These are phyloP conservation scores for Corvus hawaiiensis DNA, from an alignment of 2,113 vertebrate genomes.

Conservation along the genomic window DNA sequence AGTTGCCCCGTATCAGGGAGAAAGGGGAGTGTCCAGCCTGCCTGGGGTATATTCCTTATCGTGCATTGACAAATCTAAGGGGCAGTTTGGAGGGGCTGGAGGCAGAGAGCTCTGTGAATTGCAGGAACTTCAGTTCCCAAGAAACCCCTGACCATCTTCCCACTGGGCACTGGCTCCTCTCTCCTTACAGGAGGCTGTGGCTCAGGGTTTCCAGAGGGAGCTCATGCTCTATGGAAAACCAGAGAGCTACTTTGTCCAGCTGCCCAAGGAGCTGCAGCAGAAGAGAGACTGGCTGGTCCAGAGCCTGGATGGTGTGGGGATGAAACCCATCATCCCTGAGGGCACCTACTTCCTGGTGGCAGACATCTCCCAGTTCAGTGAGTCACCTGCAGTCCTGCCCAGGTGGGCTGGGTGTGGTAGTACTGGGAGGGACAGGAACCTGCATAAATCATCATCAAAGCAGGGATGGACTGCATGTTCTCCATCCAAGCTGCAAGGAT, in stretches of 20 bases:
- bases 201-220: constrained; percentile 82
- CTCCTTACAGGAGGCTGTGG: constrained; percentile 82
- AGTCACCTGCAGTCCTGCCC: constrained; percentile 48
- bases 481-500: not conserved
- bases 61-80: not conserved
- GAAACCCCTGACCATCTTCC: not conserved
- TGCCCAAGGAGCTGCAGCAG: constrained; percentile 72
- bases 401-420: not conserved
- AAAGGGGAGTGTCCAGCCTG: not conserved
- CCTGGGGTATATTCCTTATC: not conserved
- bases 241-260: constrained; percentile 86
- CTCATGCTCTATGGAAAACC: constrained; percentile 71
- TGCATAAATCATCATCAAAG: not conserved
- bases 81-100: not conserved
- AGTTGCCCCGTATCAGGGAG: not conserved
- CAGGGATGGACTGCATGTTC: not conserved
- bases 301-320: constrained; percentile 77
- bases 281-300: constrained; percentile 77
- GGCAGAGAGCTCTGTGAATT: not conserved
- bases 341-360: constrained; percentile 89
- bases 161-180: not conserved
- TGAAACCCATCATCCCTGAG: constrained; percentile 83
- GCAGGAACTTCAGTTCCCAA: not conserved
- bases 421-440: not conserved
- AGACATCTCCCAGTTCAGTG: constrained; percentile 88